phyloP scores from a whole-genome alignment of 2,797 vertebrate genomes.

The Mormyrops boulengeri region DNA sequence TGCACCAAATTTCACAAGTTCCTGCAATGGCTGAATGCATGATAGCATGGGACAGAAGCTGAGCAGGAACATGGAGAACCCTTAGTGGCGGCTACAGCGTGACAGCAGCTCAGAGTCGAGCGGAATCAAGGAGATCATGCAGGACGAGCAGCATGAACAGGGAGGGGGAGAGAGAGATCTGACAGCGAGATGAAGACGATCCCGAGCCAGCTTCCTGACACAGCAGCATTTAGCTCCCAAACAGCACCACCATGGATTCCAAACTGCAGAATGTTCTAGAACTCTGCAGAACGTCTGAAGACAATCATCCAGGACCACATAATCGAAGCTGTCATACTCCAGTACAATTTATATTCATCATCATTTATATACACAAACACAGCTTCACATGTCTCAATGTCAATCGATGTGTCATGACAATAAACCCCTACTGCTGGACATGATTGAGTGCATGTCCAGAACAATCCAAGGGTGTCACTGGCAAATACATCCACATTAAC shows the following conservation, averaged over 20 bases:
- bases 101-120: background rate
- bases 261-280: background rate
- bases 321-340: background rate
- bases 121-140: background rate
- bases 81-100: background rate
- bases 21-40: background rate
- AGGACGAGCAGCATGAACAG: background rate
- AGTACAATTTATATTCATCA: background rate
- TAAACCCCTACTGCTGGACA: background rate
- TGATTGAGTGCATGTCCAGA: background rate
- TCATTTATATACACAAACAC: background rate
- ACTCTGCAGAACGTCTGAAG: background rate
- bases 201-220: conserved; percentile 29
- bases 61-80: background rate
- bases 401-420: background rate
- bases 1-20: background rate
- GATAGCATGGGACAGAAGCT: background rate
- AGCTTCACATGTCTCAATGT: background rate
- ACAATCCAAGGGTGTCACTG: background rate
- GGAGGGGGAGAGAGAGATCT: background rate
- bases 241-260: background rate
- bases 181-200: background rate
- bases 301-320: background rate
- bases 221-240: background rate
- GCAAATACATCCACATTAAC: background rate